A percentile compares a stretch with the other conserved stretches of the same genome.
phyloP scores from a whole-genome alignment of 2,888 invertebrate genomes.

The Cephus sareptanus region DNA sequence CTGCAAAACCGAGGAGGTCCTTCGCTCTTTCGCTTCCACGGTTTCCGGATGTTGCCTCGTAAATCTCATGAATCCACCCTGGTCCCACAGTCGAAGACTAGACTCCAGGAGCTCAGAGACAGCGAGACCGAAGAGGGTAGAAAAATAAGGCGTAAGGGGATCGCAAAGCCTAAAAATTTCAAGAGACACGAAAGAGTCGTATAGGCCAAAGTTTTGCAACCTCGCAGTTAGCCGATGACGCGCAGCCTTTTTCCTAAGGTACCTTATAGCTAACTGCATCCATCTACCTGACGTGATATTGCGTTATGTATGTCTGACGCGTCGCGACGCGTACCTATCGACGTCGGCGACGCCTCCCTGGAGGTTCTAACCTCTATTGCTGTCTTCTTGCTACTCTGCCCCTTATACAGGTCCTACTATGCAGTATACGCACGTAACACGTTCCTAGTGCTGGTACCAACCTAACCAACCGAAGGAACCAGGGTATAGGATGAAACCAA shows the following conservation, averaged over 20 bases:
- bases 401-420: constrained; percentile 12
- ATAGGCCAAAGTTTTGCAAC: background rate
- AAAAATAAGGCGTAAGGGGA: background rate
- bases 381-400: background rate
- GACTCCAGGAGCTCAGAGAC: background rate
- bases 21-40: background rate
- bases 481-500: background rate
- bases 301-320: constrained; percentile 17
- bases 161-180: background rate
- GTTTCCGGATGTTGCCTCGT: background rate
- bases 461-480: background rate
- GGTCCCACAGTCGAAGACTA: background rate
- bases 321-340: constrained; percentile 19
- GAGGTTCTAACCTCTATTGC: constrained; percentile 4
- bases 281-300: constrained; percentile 9
- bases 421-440: constrained; percentile 23
- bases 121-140: background rate
- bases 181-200: background rate
- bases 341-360: constrained; percentile 18
- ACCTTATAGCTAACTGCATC: background rate
- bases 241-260: background rate
- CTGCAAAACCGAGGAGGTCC: background rate
- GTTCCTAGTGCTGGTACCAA: constrained; percentile 14
- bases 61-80: background rate
- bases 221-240: too few relatives aligned